Evolutionary conservation across 2,888 invertebrate genomes (phyloP), one percentile per base, ranked within the genome.

Genomic region (Phaedon cochleariae): DNA sequence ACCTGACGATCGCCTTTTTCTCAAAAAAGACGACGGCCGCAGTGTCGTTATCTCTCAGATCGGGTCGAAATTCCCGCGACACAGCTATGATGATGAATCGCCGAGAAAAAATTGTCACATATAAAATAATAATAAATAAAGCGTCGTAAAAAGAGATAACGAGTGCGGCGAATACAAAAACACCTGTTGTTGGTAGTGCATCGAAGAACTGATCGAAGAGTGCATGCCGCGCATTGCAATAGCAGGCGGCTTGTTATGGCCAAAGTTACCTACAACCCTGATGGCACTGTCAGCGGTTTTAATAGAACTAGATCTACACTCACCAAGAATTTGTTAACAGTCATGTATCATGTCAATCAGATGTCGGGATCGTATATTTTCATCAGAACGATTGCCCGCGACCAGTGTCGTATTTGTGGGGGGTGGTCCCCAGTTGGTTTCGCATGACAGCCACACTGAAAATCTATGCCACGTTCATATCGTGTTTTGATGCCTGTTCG

Each of bases 301-400:
- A 77, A 77, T 77, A 77, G 76, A 77, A 77, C 77, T 77, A 78
- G 78, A 77, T 76, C 75, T 76, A 76, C 77, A 76, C 76, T 74
- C 73, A 75, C 74, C 68, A 74, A 71, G 77, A 77, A 77, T 77
- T 77, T 77, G 77, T 77, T 75, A 74, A 74, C 74, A 70, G 74
- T 76, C 77, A 71, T 77, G 77, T 77, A 77, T 77, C 77, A 77
- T 76, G 77, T 77, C 77, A 76, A 77, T 77, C 77, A 74, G 73
- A 77, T 73, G 71, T 76, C 72, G 63, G 55, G 62, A 69, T 74
- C 72, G 71, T 71, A 68, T 68, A 71, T 69, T 69, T 67, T 71
- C 68, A 68, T 68, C 68, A 67, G 62, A 62, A 60, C 67, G 65
- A 70, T 68, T 68, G 68, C 62, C 66, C 59, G 58, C 22, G 41